These are phyloP conservation scores for Fregetta grallaria DNA, from an alignment of 2,113 vertebrate species.

Conservation along the genomic window DNA sequence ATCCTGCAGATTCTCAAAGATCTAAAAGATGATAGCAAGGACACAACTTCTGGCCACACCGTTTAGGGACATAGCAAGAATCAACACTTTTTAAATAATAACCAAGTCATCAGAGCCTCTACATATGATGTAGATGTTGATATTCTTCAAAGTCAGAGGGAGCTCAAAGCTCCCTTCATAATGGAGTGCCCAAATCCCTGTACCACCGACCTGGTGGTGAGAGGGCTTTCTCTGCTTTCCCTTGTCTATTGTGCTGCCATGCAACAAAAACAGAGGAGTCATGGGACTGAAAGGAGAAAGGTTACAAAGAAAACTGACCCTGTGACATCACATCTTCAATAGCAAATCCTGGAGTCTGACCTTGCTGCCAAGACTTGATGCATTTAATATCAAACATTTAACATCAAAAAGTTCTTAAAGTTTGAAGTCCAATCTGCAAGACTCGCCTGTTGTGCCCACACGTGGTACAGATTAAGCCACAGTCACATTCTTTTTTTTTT, in stretches of 20 bases:
- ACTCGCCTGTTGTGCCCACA: neutral
- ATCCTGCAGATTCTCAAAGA: neutral
- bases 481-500: neutral
- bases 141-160: neutral
- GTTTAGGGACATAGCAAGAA: neutral
- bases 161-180: neutral
- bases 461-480: fast-evolving
- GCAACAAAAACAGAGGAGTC: neutral
- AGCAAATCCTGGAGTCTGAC: neutral
- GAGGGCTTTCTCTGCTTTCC: neutral
- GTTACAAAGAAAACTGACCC: neutral
- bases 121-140: neutral
- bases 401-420: neutral
- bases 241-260: neutral
- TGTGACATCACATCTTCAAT: fast-evolving
- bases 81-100: neutral
- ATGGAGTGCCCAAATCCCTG: neutral
- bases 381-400: neutral
- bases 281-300: neutral
- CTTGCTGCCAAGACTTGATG: neutral
- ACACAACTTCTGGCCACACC: neutral
- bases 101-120: neutral
- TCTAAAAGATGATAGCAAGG: neutral
- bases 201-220: neutral
- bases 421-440: neutral